Evolutionary conservation across 2,888 invertebrate genomes (phyloP).

Genomic region (Notodonta dromedarius): DNA sequence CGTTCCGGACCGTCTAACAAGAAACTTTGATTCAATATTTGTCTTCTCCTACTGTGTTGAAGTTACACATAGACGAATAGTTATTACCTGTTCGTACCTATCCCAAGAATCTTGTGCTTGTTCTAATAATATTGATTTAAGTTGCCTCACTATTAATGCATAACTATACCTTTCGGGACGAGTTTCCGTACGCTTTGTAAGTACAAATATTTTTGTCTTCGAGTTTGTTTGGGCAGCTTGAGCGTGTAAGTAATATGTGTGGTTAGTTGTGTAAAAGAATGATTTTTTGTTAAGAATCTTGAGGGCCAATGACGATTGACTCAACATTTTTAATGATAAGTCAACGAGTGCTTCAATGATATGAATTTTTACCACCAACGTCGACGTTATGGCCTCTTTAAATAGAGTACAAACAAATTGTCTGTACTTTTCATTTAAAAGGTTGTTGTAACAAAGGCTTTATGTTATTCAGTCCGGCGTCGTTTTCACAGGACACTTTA

Average conservation of each 20-base stretch:
- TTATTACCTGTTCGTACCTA: constrained; percentile 56
- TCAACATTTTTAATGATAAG: constrained; percentile 13
- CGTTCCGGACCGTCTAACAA: constrained; percentile 56
- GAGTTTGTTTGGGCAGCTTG: constrained; percentile 50
- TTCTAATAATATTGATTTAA: constrained; percentile 66
- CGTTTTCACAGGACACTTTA: not conserved
- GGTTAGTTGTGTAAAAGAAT: constrained; percentile 30
- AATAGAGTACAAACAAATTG: constrained; percentile 1
- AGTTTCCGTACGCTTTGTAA: constrained; percentile 43
- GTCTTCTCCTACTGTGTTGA: constrained; percentile 66
- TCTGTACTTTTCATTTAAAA: not conserved
- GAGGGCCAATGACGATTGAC: constrained; percentile 3
- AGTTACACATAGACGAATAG: constrained; percentile 60
- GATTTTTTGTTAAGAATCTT: constrained; percentile 8
- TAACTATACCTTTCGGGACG: constrained; percentile 45
- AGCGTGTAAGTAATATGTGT: constrained; percentile 51
- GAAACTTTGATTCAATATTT: constrained; percentile 74
- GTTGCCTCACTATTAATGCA: constrained; percentile 57
- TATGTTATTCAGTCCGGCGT: not conserved
- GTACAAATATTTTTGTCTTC: constrained; percentile 51
- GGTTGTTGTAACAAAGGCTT: not conserved
- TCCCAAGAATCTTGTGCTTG: constrained; percentile 62
- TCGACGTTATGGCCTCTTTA: not conserved
- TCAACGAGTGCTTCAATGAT: not conserved
- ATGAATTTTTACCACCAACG: constrained; percentile 1